Evolutionary conservation across 2,113 vertebrate species (phyloP).

Genomic region (Parotia lawesii): DNA sequence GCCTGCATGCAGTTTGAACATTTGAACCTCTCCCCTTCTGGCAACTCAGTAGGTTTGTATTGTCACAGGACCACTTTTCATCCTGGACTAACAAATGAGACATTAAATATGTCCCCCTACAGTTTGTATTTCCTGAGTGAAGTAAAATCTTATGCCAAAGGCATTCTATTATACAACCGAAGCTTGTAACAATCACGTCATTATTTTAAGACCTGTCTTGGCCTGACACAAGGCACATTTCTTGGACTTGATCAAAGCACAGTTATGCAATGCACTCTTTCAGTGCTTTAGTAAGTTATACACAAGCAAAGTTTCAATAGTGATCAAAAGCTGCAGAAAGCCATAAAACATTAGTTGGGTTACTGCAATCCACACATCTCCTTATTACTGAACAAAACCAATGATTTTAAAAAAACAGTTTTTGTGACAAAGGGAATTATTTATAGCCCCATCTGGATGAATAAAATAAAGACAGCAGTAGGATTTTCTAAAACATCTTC

Average conservation of each 20-base stretch:
- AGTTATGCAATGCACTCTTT: constrained; percentile 58
- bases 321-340: constrained; percentile 76
- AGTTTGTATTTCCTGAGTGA: not conserved
- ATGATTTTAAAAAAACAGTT: not conserved
- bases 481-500: not conserved
- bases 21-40: not conserved
- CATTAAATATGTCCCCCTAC: not conserved
- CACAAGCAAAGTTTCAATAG: constrained; percentile 60
- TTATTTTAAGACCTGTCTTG: constrained; percentile 29
- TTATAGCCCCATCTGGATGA: constrained; percentile 44
- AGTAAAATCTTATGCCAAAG: constrained; percentile 3
- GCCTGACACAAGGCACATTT: constrained; percentile 78
- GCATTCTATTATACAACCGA: not conserved
- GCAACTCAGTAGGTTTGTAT: not conserved
- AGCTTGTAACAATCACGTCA: not conserved
- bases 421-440: constrained; percentile 64
- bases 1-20: not conserved
- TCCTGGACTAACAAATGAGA: not conserved
- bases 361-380: constrained; percentile 38
- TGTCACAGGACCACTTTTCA: not conserved
- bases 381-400: not conserved
- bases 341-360: constrained; percentile 75
- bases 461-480: not conserved
- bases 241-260: constrained; percentile 72
- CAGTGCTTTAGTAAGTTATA: constrained; percentile 72